Evolutionary conservation across 2,113 vertebrate genomes (phyloP).

Genomic region (Cynoglossus semilaevis): DNA sequence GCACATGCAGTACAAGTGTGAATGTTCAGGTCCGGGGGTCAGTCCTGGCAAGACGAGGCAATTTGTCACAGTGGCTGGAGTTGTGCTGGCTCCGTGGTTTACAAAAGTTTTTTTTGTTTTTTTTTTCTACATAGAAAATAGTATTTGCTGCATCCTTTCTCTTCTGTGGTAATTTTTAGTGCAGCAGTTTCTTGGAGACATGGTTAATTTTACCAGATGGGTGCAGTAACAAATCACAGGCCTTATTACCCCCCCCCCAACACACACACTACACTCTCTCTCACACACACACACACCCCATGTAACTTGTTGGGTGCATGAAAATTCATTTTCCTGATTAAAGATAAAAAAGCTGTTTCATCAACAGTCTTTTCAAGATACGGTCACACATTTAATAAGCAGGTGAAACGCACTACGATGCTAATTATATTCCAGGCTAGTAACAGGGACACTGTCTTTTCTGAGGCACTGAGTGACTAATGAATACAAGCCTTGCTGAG

Average conservation of each 20-base stretch:
- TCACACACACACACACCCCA: not conserved
- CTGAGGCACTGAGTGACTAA: slow-evolving; percentile 71
- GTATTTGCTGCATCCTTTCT: slow-evolving; percentile 12
- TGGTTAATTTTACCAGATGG: slow-evolving; percentile 23
- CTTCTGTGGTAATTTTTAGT: not conserved
- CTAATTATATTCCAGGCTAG: slow-evolving; percentile 68
- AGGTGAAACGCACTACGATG: slow-evolving; percentile 65
- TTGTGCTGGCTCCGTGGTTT: slow-evolving; percentile 23
- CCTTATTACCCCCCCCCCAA: too few species aligned
- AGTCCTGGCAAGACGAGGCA: slow-evolving; percentile 32
- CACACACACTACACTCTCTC: too few species aligned
- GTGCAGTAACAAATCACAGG: slow-evolving; percentile 11
- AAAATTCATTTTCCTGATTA: slow-evolving; percentile 12
- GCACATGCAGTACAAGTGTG: slow-evolving; percentile 10
- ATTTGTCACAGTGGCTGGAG: slow-evolving; percentile 43
- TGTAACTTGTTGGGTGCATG: not conserved
- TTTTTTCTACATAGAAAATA: slow-evolving; percentile 1
- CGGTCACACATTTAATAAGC: slow-evolving; percentile 42
- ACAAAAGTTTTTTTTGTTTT: not conserved
- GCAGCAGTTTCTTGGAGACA: not conserved
- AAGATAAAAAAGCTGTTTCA: slow-evolving; percentile 19
- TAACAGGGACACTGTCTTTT: slow-evolving; percentile 57
- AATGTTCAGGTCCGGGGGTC: slow-evolving; percentile 38
- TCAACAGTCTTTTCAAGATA: slow-evolving; percentile 31
- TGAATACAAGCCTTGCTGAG: slow-evolving; percentile 75